phyloP scores from a whole-genome alignment of 1,140 invertebrate genomes.

The Zaprionus capensis region DNA sequence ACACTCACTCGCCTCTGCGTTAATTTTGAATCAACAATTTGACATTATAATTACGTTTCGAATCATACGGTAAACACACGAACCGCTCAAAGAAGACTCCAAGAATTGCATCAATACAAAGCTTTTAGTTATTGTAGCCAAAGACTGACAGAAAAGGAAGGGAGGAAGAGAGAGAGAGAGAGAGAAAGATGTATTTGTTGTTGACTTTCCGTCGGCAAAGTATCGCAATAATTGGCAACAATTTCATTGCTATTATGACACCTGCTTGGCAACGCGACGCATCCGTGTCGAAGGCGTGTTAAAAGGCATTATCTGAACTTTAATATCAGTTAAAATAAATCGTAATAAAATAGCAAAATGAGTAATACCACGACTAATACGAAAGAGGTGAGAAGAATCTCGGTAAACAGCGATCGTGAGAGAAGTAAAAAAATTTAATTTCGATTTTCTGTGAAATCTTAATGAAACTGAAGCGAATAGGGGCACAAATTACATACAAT shows the following conservation, averaged over 20 bases:
- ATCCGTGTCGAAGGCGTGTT: slow-evolving; percentile 8
- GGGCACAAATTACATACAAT: background rate
- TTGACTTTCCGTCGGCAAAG: slow-evolving; percentile 40
- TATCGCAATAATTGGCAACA: slow-evolving; percentile 23
- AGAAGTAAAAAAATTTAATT: background rate
- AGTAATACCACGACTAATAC: background rate
- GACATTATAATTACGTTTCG: slow-evolving; percentile 82
- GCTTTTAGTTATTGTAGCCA: slow-evolving; percentile 35
- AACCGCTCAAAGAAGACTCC: slow-evolving; percentile 48
- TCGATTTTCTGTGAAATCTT: background rate
- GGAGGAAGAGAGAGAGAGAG: background rate
- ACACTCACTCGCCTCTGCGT: slow-evolving; percentile 32
- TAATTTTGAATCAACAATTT: slow-evolving; percentile 76
- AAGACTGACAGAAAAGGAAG: background rate
- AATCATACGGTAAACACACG: slow-evolving; percentile 60
- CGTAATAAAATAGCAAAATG: slow-evolving; percentile 13
- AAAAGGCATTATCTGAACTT: slow-evolving; percentile 15
- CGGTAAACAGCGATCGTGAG: background rate
- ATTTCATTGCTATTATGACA: slow-evolving; percentile 13
- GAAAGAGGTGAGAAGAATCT: background rate
- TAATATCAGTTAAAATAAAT: slow-evolving; percentile 12
- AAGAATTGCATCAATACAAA: slow-evolving; percentile 50
- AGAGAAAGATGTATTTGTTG: background rate
- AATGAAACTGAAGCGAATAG: background rate
- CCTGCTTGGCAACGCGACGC: background rate